Evolutionary conservation across 2,888 invertebrate genomes (phyloP).

Genomic region (Drosophila anceps): DNA sequence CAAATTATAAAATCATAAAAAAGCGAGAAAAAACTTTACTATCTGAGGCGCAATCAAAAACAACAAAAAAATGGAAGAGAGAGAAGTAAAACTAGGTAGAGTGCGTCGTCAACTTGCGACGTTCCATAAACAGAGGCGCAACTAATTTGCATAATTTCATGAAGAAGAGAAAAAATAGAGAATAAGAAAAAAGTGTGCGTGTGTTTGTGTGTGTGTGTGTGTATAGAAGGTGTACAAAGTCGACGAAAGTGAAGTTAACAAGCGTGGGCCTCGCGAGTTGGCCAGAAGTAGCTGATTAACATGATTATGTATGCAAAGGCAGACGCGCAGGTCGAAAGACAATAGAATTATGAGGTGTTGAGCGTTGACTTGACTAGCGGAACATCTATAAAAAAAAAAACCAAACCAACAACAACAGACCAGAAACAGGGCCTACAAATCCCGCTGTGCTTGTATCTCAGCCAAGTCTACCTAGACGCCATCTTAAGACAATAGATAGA

Average conservation of each 20-base stretch:
- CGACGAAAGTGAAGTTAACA: conserved; percentile 77
- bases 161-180: conserved; percentile 35
- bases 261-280: conserved; percentile 50
- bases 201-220: conserved; percentile 17
- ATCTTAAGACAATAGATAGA: conserved; percentile 69
- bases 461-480: conserved; percentile 27
- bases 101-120: conserved; percentile 45
- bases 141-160: conserved; percentile 75
- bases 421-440: conserved; percentile 37
- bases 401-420: conserved; percentile 27
- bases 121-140: conserved; percentile 64
- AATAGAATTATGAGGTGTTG: conserved; percentile 82
- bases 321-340: conserved; percentile 58
- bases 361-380: conserved; percentile 72
- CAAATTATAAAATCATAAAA: conserved; percentile 79
- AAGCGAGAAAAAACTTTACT: conserved; percentile 29
- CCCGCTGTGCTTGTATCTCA: conserved; percentile 21
- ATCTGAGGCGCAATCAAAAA: conserved; percentile 39
- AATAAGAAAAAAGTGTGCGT: conserved; percentile 28
- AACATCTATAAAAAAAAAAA: conserved; percentile 59
- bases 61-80: conserved; percentile 14
- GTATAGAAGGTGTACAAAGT: conserved; percentile 23
- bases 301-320: conserved; percentile 70
- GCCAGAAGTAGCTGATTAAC: conserved; percentile 70
- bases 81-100: conserved; percentile 55